Evolutionary conservation across 2,888 invertebrate species (phyloP).

Genomic region (Tachina grossa): DNA sequence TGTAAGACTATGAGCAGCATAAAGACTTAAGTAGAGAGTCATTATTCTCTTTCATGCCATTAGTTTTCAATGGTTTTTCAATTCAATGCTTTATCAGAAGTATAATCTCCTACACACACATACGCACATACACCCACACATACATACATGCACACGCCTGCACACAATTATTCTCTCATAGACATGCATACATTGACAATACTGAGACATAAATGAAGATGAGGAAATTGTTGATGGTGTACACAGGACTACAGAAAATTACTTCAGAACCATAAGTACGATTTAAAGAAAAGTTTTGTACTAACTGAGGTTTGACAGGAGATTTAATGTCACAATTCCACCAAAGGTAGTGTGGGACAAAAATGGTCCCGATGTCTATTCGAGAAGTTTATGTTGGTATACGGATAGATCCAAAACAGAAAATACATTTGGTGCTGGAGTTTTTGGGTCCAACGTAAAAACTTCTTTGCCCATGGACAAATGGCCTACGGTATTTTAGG

Average conservation of each 20-base stretch:
- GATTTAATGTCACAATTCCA: too few relatives aligned
- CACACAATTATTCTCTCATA: neutral
- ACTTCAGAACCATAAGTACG: too few relatives aligned
- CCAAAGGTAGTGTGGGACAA: too few relatives aligned
- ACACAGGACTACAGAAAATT: neutral
- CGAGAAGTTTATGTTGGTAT: too few relatives aligned
- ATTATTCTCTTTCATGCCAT: conserved; percentile 83
- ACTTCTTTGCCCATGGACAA: too few relatives aligned
- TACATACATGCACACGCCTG: neutral
- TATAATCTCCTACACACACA: conserved; percentile 49
- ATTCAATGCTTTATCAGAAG: conserved; percentile 73
- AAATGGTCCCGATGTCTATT: too few relatives aligned
- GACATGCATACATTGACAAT: neutral
- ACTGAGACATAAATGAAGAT: conserved; percentile 52
- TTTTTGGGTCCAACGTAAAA: too few relatives aligned
- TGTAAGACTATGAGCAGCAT: conserved; percentile 6
- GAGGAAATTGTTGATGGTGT: conserved; percentile 30
- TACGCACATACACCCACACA: neutral
- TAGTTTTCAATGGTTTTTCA: conserved; percentile 82
- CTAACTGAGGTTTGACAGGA: too few relatives aligned
- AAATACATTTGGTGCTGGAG: too few relatives aligned
- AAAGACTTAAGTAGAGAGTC: conserved; percentile 72
- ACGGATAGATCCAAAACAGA: too few relatives aligned
- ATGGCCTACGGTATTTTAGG: too few relatives aligned
- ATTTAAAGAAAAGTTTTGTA: too few relatives aligned